Evolutionary conservation across 2,113 vertebrate genomes (phyloP).

Genomic region (Otocyon megalotis): DNA sequence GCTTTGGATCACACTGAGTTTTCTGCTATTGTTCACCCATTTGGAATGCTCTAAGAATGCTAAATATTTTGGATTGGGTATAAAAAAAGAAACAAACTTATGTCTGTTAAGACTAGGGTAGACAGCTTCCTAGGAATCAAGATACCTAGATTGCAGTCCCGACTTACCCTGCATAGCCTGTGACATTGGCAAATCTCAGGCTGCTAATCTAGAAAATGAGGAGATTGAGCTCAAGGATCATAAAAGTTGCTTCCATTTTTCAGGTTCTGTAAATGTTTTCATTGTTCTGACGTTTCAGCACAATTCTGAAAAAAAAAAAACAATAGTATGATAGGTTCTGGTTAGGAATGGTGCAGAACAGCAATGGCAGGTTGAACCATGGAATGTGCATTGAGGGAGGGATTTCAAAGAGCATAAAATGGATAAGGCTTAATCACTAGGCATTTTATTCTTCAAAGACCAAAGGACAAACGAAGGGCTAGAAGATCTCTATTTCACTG

Average conservation of each 20-base stretch:
- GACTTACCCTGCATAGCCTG: not conserved
- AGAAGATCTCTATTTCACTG: not conserved
- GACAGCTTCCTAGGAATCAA: constrained; percentile 12
- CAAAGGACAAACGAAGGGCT: not conserved
- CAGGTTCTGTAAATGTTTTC: not conserved
- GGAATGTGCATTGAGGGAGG: not conserved
- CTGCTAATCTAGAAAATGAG: constrained; percentile 22
- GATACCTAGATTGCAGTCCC: not conserved
- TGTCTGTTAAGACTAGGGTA: not conserved
- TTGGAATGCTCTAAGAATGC: constrained; percentile 57
- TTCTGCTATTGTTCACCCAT: constrained; percentile 56
- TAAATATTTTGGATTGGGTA: constrained; percentile 24
- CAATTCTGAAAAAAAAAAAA: not conserved
- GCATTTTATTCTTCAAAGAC: constrained; percentile 13
- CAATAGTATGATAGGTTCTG: not conserved
- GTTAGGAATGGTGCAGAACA: not conserved
- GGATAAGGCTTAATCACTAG: not conserved
- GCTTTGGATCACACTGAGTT: constrained; percentile 37
- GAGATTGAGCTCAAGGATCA: not conserved
- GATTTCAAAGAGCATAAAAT: not conserved
- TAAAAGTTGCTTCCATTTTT: constrained; percentile 34
- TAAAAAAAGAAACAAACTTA: constrained; percentile 17
- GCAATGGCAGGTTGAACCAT: not conserved
- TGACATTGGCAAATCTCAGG: not conserved
- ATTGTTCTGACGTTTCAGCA: constrained; percentile 36